Base-by-base conservation (phyloP, 1,140 invertebrate genomes). In the Micrasema minimum region DNA sequence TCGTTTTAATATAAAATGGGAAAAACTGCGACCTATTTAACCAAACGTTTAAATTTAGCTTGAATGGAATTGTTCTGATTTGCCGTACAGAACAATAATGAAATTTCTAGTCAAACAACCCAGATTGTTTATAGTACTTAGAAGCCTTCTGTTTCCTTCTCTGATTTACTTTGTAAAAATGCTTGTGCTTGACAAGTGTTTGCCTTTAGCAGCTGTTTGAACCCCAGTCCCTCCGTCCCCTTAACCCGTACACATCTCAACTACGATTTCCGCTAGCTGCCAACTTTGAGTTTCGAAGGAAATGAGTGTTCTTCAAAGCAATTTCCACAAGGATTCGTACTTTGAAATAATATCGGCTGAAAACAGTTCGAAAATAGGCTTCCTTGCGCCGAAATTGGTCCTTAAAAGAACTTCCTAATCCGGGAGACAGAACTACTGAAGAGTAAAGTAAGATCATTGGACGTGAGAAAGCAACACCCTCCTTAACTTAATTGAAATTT, bases 261-360 rank as follows among this genome's bases (percentile, higher is more conserved):
- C 68, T 50, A 72, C 67, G 69, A 72, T 75, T 75, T 75, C 73
- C 73, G 73, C 66, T 53, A 22, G 18, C 65, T 50, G 73, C 69
- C 69, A 69, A 69, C 59, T 69, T 69, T 57, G 69, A 75, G 66
- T 69, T 72, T 65, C 41, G 59, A 51, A 75, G 73, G 73, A 75
- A 75, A 75, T 75, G 73, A 75, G 73, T 75, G 70, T 75, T 75
- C 69, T 75, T 75, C 73, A 75, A 75, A 75, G 73, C 69, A 75
- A 75, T 75, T 75, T 75, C 73, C 69, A 72, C 69, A 51, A 75
- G 73, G 73, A 75, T 75, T 71, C 73, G 73, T 75, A 75, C 73
- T 75, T 72, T 66, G 69, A 71, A 75, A 75, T 75, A 75, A 75
- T 75, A 75, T 75, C 73, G 57, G 59, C 37, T 65, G 66, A 72